A percentile compares a stretch with the other conserved stretches of the same genome.
phyloP scores from a whole-genome alignment of 2,113 vertebrate species.

The Marcusenius ussheri region DNA sequence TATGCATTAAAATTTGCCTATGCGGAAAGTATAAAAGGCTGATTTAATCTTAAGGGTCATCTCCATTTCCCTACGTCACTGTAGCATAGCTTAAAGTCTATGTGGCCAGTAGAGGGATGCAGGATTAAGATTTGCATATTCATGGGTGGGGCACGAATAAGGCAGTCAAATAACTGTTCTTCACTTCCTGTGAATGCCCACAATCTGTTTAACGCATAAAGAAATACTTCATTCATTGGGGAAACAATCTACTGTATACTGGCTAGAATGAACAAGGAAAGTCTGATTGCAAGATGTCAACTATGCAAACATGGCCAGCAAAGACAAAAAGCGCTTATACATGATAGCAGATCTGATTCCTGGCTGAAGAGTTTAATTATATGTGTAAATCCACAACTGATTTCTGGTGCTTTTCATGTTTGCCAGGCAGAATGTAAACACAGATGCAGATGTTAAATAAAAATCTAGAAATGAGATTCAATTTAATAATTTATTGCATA shows the following conservation, averaged over 20 bases:
- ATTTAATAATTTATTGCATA: constrained; percentile 43
- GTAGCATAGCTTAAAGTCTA: neutral
- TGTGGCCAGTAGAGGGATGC: neutral
- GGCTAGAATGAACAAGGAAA: neutral
- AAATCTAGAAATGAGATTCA: neutral
- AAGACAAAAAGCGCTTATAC: neutral
- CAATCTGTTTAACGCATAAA: neutral
- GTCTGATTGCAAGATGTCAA: neutral
- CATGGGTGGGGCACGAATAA: neutral
- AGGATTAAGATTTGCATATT: neutral
- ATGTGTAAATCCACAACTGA: neutral
- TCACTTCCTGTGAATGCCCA: neutral
- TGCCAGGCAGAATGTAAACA: neutral
- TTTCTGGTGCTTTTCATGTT: neutral
- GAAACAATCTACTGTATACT: neutral
- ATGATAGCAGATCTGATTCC: neutral
- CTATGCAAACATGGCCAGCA: neutral
- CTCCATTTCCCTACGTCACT: neutral
- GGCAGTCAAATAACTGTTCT: neutral
- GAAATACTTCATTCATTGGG: neutral
- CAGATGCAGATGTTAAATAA: neutral
- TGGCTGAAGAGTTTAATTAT: neutral
- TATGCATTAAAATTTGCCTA: neutral
- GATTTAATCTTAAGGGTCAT: neutral
- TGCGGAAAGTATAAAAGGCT: neutral